A percentile compares a stretch with the other conserved stretches of the same genome.
phyloP scores from a whole-genome alignment of 2,888 invertebrate genomes.

The Hypomecis atomaria region DNA sequence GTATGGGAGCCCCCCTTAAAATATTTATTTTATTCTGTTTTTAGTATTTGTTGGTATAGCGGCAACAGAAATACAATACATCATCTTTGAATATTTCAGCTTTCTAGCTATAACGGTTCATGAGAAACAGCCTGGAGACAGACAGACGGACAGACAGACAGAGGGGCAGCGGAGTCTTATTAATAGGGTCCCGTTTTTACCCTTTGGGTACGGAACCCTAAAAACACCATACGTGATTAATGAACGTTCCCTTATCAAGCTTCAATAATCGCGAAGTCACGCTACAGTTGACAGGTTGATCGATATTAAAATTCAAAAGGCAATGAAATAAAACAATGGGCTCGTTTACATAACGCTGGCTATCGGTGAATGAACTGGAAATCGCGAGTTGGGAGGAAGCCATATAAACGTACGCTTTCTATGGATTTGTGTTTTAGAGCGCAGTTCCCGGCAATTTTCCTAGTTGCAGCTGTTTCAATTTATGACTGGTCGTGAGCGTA shows the following conservation, averaged over 20 bases:
- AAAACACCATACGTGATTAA: too few relatives aligned
- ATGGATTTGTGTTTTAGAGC: constrained; percentile 23
- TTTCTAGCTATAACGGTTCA: too few relatives aligned
- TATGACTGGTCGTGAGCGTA: neutral
- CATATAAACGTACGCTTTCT: constrained; percentile 39
- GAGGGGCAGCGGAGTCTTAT: too few relatives aligned
- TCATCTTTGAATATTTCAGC: too few relatives aligned
- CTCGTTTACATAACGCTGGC: constrained; percentile 46
- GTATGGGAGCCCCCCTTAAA: too few relatives aligned
- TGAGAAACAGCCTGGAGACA: too few relatives aligned
- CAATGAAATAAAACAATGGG: constrained; percentile 43
- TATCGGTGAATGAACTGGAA: constrained; percentile 49
- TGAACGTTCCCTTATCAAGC: constrained; percentile 5
- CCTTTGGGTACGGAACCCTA: too few relatives aligned
- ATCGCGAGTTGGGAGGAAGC: constrained; percentile 45
- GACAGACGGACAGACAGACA: too few relatives aligned
- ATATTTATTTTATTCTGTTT: too few relatives aligned
- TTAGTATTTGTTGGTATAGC: too few relatives aligned
- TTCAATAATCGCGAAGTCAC: constrained; percentile 28
- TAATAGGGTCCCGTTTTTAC: too few relatives aligned
- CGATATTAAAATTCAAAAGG: constrained; percentile 43
- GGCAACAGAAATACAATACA: too few relatives aligned
- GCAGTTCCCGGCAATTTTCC: constrained; percentile 10
- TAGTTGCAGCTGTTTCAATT: constrained; percentile 7
- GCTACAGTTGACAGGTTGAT: constrained; percentile 30